Evolutionary conservation across 2,113 vertebrate genomes (phyloP), one percentile per base, ranked within the genome.

Genomic region (Tympanuchus pallidicinctus): DNA sequence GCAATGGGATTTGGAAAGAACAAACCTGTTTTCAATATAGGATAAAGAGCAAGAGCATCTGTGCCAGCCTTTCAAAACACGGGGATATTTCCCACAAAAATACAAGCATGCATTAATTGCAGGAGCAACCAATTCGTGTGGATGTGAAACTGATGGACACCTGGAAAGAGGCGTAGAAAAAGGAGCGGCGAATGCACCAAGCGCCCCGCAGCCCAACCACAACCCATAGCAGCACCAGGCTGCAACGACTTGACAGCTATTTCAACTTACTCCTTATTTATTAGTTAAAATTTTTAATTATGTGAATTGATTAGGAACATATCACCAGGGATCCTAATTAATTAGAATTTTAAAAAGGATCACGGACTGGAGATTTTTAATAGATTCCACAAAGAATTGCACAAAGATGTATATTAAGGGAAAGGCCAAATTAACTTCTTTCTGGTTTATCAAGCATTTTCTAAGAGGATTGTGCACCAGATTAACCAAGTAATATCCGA

Each of bases 241-340:
- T 5, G 0, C 52, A 84, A 59, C 1, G 28, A n/a, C 2, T 42
- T 30, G 52, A 21, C 19, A 56, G 79, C 54, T 63, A 9, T 43
- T 92, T 64, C 85, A 81, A 74, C 90, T 43, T 42, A 79, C 60
- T 54, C 82, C 64, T 86, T 88, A 97, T 89, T 97, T 96, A 97
- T 96, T 95, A 94, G 79, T 70, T 93, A 90, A 94, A 92, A 81
- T 14, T 96, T 96, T 96, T 97, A 96, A 97, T 97, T 96, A 92
- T 92, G 80, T 74, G 93, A 95, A 81, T 93, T 94, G 94, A 93
- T 92, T 94, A 94, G 91, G 86, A 94, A 95, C 67, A 52, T 73
- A 86, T 86, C 97, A 91, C 96, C 78, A 78, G 96, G 89, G 96
- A 96, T 88, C 65, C 89, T 94, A 92, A 92, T 93, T 95, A 95